Percentiles rank a stretch among this genome's conserved stretches.
Evolutionary conservation across 2,888 invertebrate species (phyloP).

Genomic region (Timema podura): DNA sequence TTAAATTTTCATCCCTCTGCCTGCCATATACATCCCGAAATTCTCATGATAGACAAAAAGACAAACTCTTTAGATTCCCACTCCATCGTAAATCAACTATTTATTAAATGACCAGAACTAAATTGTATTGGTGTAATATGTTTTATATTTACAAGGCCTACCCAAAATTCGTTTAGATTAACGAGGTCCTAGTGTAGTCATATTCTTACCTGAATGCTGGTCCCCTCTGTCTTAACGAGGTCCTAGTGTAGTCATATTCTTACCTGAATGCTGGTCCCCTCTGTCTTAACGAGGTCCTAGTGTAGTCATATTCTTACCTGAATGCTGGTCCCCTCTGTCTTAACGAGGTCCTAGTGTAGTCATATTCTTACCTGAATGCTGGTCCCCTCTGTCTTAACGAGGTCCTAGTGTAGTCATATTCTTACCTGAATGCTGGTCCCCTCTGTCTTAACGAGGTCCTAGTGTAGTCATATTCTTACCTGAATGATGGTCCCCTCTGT

Average conservation of each 20-base stretch:
- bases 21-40: too few relatives aligned
- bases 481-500: constrained; percentile 38
- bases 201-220: constrained; percentile 38
- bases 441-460: constrained; percentile 29
- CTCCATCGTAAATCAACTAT: too few relatives aligned
- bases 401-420: too few relatives aligned
- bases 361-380: constrained; percentile 38
- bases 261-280: constrained; percentile 40
- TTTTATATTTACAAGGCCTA: too few relatives aligned
- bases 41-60: too few relatives aligned
- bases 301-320: constrained; percentile 36
- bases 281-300: constrained; percentile 25
- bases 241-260: background rate
- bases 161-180: too few relatives aligned
- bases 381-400: constrained; percentile 35
- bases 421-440: constrained; percentile 40
- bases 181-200: too few relatives aligned
- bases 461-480: constrained; percentile 34
- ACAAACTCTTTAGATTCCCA: too few relatives aligned
- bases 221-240: constrained; percentile 34
- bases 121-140: too few relatives aligned
- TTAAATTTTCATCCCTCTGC: too few relatives aligned
- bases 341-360: background rate
- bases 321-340: constrained; percentile 36
- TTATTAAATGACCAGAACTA: too few relatives aligned